phyloP scores from a whole-genome alignment of 1,140 invertebrate species.

The Papilio machaon region DNA sequence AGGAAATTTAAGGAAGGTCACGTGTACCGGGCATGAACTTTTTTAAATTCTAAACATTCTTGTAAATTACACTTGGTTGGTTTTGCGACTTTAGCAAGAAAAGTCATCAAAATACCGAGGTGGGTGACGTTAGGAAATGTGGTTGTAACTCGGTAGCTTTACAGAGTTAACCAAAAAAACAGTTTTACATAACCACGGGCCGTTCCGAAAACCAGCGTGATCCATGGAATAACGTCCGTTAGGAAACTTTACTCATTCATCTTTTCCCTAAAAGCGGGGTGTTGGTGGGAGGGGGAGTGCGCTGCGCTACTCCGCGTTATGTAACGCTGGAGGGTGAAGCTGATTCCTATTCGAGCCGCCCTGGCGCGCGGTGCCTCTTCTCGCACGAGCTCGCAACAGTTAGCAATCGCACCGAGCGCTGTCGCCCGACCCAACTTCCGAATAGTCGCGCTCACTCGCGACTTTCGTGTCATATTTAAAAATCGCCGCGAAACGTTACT shows the following conservation, averaged over 20 bases:
- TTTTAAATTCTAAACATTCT: no score
- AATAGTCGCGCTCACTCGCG: conserved; percentile 36
- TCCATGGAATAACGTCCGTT: conserved; percentile 74
- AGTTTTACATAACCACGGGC: conserved; percentile 71
- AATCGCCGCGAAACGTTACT: conserved; percentile 32
- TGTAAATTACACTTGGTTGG: not conserved
- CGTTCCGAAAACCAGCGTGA: conserved; percentile 66
- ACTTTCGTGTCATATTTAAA: conserved; percentile 8
- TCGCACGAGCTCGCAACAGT: conserved; percentile 33
- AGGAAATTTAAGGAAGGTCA: no score
- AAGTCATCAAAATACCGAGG: conserved; percentile 43
- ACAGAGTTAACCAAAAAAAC: conserved; percentile 57
- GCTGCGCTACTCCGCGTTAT: conserved; percentile 73
- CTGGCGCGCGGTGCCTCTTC: conserved; percentile 60
- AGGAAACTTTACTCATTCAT: conserved; percentile 80
- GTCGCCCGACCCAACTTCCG: conserved; percentile 37
- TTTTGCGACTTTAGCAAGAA: not conserved
- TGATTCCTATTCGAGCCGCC: conserved; percentile 65
- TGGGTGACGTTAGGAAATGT: conserved; percentile 45
- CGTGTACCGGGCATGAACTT: no score
- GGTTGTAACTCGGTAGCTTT: conserved; percentile 37
- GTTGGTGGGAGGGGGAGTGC: conserved; percentile 59
- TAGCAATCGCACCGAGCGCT: conserved; percentile 35
- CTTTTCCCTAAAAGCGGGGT: conserved; percentile 77
- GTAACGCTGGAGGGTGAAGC: conserved; percentile 69